phyloP scores from a whole-genome alignment of 2,113 vertebrate species.

The Protobothrops flavoviridis region DNA sequence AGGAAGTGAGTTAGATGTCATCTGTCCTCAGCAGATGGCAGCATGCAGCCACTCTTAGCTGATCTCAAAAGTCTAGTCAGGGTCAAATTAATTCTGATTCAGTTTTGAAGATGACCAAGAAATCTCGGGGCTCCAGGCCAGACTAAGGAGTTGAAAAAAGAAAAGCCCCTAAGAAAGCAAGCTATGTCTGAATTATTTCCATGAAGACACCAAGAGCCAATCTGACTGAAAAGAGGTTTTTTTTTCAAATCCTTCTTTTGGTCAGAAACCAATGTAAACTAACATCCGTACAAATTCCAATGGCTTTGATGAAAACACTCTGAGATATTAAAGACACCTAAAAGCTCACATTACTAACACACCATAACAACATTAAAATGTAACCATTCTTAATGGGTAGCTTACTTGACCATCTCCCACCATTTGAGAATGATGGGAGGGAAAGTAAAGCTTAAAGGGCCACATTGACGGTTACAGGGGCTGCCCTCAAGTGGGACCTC shows the following conservation, averaged over 20 bases:
- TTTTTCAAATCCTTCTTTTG: not conserved
- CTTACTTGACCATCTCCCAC: not conserved
- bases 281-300: not conserved
- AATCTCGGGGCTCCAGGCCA: not conserved
- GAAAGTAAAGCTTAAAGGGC: not conserved
- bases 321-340: not conserved
- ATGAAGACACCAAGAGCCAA: not conserved
- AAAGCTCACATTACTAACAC: not conserved
- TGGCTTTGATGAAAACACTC: not conserved
- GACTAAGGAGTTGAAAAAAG: not conserved
- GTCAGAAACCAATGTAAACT: not conserved
- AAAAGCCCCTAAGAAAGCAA: not conserved
- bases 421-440: too few species aligned
- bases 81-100: not conserved
- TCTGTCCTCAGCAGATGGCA: not conserved
- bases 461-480: accelerated
- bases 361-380: not conserved
- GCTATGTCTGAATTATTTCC: not conserved
- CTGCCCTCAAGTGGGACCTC: not conserved
- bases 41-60: not conserved
- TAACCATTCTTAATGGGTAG: not conserved
- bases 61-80: not conserved
- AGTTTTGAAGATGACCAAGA: not conserved
- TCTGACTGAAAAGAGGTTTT: not conserved
- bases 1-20: not conserved